A percentile compares a stretch with the other conserved stretches of the same genome.
phyloP scores from a whole-genome alignment of 2,888 invertebrate species.

The Drosophila subsilvestris region DNA sequence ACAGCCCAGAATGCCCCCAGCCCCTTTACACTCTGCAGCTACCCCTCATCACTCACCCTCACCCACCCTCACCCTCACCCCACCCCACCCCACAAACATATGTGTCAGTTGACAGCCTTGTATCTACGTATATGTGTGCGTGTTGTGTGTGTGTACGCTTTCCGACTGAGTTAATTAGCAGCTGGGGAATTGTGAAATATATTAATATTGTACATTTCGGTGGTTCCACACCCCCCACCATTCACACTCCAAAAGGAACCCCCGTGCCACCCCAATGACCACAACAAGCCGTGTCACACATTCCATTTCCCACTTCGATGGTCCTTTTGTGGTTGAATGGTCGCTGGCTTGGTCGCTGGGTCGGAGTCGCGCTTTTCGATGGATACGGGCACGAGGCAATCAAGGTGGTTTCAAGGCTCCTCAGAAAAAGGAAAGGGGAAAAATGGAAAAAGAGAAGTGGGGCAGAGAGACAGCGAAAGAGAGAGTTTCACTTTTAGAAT shows the following conservation, averaged over 20 bases:
- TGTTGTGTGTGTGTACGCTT: slow-evolving; percentile 15
- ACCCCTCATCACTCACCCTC: slow-evolving; percentile 33
- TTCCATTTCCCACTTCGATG: slow-evolving; percentile 47
- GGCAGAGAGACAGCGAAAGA: too few species aligned
- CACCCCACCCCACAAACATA: slow-evolving; percentile 34
- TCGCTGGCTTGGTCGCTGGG: neutral
- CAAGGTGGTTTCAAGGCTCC: neutral
- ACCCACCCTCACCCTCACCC: slow-evolving; percentile 44
- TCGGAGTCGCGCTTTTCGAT: neutral
- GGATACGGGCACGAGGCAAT: neutral
- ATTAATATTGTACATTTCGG: slow-evolving; percentile 77
- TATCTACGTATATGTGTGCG: slow-evolving; percentile 15
- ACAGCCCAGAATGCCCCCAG: slow-evolving; percentile 40
- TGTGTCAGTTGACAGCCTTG: slow-evolving; percentile 34
- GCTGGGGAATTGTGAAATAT: slow-evolving; percentile 79
- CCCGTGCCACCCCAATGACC: slow-evolving; percentile 4
- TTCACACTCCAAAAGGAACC: neutral
- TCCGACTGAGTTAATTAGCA: slow-evolving; percentile 70
- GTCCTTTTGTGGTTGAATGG: slow-evolving; percentile 53
- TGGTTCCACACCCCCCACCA: slow-evolving; percentile 33
- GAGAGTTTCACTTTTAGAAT: neutral
- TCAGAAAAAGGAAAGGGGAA: too few species aligned
- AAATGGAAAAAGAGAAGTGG: neutral
- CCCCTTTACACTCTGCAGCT: too few species aligned
- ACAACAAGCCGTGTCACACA: slow-evolving; percentile 47